Evolutionary conservation across 2,113 vertebrate species (phyloP).

Genomic region (Nycticryphes semicollaris): DNA sequence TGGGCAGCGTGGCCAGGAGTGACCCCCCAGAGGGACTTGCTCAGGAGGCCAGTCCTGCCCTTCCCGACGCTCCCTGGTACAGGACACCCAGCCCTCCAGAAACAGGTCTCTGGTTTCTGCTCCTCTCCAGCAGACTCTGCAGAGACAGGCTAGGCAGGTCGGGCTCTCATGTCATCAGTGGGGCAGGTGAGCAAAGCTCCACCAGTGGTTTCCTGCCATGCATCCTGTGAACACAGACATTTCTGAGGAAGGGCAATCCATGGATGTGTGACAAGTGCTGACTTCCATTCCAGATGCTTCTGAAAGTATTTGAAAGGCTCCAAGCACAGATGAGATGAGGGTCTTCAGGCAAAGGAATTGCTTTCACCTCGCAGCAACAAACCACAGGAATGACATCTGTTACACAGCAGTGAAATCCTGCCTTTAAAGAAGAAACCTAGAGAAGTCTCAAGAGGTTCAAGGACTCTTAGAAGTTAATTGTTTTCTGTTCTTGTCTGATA

Average conservation of each 20-base stretch:
- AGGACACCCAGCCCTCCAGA: not conserved
- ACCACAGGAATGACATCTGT: not conserved
- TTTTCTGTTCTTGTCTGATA: not conserved
- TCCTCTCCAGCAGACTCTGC: not conserved
- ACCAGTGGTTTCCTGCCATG: not conserved
- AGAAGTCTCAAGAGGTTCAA: not conserved
- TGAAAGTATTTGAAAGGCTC: not conserved
- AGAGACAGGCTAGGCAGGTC: not conserved
- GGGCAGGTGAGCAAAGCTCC: not conserved
- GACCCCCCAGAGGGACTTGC: not conserved
- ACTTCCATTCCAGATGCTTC: not conserved
- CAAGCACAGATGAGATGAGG: not conserved
- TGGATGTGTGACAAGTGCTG: not conserved
- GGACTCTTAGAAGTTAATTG: not conserved
- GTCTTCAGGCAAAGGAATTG: not conserved
- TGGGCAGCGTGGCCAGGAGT: not conserved
- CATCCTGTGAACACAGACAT: accelerated
- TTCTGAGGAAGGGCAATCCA: not conserved
- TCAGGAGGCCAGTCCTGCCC: not conserved
- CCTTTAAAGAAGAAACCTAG: not conserved
- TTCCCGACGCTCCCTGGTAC: not conserved
- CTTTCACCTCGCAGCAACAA: not conserved
- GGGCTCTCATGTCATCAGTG: not conserved
- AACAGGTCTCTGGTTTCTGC: not conserved
- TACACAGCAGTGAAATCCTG: not conserved